Evolutionary conservation across 2,113 vertebrate species (phyloP).

Genomic region (Callipepla squamata): DNA sequence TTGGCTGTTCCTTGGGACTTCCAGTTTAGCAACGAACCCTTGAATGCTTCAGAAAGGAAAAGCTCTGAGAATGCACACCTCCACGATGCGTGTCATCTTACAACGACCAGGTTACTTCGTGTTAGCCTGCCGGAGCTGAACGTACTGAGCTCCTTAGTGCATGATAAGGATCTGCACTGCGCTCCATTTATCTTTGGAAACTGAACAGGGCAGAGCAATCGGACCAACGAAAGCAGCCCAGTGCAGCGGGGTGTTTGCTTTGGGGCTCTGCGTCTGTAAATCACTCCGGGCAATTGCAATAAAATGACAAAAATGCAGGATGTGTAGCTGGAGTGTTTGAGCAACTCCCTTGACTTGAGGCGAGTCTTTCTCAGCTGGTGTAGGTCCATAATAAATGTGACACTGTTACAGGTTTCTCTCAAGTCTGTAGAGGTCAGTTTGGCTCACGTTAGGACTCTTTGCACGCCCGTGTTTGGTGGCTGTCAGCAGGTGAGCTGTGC

Average conservation of each 20-base stretch:
- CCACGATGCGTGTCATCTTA: constrained; percentile 23
- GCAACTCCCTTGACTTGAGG: neutral
- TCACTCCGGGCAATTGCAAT: neutral
- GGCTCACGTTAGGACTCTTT: neutral
- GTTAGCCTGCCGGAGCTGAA: neutral
- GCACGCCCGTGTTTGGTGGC: fast-evolving
- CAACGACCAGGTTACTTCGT: neutral
- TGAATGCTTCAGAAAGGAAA: neutral
- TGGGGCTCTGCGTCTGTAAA: neutral
- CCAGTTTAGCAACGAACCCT: neutral
- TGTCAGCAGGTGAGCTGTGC: neutral
- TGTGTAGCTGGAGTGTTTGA: neutral
- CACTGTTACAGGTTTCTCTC: fast-evolving
- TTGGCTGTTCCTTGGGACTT: constrained; percentile 23
- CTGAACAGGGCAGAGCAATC: neutral
- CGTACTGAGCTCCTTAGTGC: neutral
- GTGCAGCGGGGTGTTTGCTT: neutral
- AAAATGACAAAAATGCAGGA: neutral
- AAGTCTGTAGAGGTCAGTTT: neutral
- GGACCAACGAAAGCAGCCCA: fast-evolving
- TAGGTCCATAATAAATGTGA: neutral
- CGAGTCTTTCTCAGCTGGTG: neutral
- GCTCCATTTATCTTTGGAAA: neutral
- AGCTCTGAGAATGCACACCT: constrained; percentile 1
- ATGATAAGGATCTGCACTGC: neutral